Base-by-base conservation (phyloP, 2,888 invertebrate species). In the Acrobasis repandana region DNA sequence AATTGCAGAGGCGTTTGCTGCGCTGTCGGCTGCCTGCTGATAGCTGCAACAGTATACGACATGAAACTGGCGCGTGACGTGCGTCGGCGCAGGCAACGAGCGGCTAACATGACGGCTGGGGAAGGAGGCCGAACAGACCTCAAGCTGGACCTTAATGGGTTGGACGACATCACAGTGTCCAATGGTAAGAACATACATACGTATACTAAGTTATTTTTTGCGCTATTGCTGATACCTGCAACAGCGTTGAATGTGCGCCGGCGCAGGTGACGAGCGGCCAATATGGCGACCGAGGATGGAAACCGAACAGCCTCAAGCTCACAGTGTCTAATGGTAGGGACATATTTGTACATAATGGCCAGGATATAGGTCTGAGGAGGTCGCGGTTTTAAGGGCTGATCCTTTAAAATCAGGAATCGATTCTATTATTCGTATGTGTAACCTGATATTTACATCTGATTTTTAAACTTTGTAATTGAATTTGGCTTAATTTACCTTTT, bases 41-140 rank as follows among this genome's bases (percentile, higher is more conserved):
- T 94, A 18, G 76, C 90, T 10, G 96, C 96, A 2, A 96, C 97
- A 0, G 83, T 88, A 0, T 97, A 96, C 82, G 97, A 97, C 85
- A 84, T 95, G 74, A 93, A 93, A 54, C 78, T 88, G 33, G 81
- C 90, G 1, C 73, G 79, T 6, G 85, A 80, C 43, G 85, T 88
- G 77, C 84, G 80, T 73, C 66, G 82, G 60, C 82, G 81, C 68
- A 65, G 86, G 0, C 85, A 78, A n/a, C 86, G 85, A 71, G 83
- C 80, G 0, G 80, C 68, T 64, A 87, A 86, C 72, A 82, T 85
- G 66, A 74, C 83, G 64, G 88, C 88, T 47, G 86, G 88, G 61
- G 90, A 78, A 47, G 81, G 76, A 62, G 74, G 71, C 18, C 78
- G 77, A 43, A 75, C 80, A 49, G 88, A 91, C 62, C 83, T 85